Conservation (phyloP, 2,113 vertebrate species). For the Glareola pratincola region DNA sequence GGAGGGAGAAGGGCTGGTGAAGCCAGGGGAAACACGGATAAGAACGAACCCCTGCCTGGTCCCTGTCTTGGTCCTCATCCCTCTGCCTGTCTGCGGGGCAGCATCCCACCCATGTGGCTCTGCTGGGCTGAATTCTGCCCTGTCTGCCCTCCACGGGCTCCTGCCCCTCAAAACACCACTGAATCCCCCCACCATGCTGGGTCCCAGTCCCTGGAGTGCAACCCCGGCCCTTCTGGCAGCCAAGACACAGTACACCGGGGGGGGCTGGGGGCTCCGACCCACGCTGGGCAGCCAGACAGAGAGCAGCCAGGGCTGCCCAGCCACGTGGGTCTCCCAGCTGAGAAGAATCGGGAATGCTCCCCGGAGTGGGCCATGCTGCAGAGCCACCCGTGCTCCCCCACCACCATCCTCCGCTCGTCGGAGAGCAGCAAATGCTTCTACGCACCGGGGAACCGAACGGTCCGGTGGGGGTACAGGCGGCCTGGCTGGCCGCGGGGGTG, state of each 20-base stretch:
- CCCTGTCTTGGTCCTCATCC: rapidly evolving
- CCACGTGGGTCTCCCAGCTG: rapidly evolving
- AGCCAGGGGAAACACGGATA: neutral
- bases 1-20: neutral
- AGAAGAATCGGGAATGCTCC: neutral
- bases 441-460: rapidly evolving
- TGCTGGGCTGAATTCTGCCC: neutral
- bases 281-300: rapidly evolving
- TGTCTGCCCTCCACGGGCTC: neutral
- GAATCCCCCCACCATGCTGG: neutral
- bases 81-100: rapidly evolving
- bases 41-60: neutral
- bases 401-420: neutral
- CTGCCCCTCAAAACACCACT: neutral
- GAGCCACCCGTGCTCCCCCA: rapidly evolving
- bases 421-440: neutral
- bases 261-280: rapidly evolving
- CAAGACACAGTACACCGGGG: rapidly evolving
- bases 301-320: neutral
- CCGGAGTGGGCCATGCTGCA: neutral
- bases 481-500: no score
- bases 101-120: neutral
- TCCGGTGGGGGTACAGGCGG: rapidly evolving
- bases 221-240: rapidly evolving
- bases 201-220: neutral